Percentiles rank a stretch among this genome's conserved stretches.
These are phyloP conservation scores for Monochamus alternatus DNA, from an alignment of 2,888 invertebrate genomes.

Conservation along the genomic window DNA sequence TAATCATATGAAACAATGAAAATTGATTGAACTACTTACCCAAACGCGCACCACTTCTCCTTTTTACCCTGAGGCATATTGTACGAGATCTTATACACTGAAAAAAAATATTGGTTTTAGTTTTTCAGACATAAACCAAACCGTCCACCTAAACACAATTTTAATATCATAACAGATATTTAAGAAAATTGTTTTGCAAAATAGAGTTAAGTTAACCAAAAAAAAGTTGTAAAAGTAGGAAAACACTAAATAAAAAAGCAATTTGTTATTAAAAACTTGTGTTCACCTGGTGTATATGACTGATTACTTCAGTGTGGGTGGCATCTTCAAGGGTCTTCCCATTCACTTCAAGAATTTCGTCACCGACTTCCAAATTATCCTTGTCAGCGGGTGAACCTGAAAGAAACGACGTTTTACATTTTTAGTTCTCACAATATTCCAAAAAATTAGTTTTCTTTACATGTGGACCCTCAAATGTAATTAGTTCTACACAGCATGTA, in stretches of 20 bases:
- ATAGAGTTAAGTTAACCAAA: too few species aligned
- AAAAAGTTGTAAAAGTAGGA: too few species aligned
- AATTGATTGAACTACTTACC: conserved; percentile 79
- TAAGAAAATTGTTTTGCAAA: too few species aligned
- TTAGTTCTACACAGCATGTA: background rate
- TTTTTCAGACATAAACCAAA: background rate
- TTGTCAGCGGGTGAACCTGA: conserved; percentile 92
- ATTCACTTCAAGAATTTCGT: conserved; percentile 98
- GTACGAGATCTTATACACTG: conserved; percentile 97
- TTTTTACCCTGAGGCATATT: conserved; percentile 93
- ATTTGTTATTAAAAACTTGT: background rate
- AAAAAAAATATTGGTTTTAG: conserved; percentile 64
- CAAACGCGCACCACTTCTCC: conserved; percentile 89
- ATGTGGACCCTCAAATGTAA: background rate
- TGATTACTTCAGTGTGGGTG: conserved; percentile 92
- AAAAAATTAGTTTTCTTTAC: background rate
- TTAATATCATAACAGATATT: too few species aligned
- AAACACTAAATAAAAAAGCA: too few species aligned
- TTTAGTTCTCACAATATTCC: background rate
- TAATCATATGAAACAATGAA: background rate
- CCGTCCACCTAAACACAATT: too few species aligned
- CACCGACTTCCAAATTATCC: conserved; percentile 94
- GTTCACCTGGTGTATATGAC: conserved; percentile 93
- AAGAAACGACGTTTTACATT: conserved; percentile 39
- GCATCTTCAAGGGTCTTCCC: conserved; percentile 93